Conservation (phyloP, 2,113 vertebrate genomes). For the Plecturocebus donacophilus region DNA sequence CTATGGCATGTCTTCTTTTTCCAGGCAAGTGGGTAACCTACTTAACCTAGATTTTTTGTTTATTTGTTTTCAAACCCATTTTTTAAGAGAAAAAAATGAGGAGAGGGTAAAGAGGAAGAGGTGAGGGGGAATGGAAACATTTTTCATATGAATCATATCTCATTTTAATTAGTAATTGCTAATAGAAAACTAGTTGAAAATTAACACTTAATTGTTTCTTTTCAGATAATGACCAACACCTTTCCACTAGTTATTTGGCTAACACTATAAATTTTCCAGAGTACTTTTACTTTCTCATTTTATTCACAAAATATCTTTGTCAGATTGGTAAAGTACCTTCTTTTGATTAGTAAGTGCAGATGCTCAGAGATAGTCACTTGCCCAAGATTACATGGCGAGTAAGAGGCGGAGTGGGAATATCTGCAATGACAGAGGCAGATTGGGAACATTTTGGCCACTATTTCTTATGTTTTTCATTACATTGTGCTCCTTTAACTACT, state of each 20-base stretch:
- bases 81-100: conserved; percentile 8
- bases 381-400: not conserved
- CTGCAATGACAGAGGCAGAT: not conserved
- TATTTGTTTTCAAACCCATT: not conserved
- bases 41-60: not conserved
- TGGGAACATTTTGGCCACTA: not conserved
- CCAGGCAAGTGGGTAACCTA: not conserved
- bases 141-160: not conserved
- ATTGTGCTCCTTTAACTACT: not conserved
- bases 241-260: not conserved
- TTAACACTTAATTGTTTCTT: not conserved
- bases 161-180: not conserved
- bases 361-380: not conserved
- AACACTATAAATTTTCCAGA: not conserved
- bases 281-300: not conserved
- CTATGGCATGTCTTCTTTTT: not conserved
- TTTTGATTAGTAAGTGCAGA: not conserved
- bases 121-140: not conserved
- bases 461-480: not conserved
- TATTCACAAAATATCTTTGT: conserved; percentile 2
- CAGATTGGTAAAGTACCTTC: not conserved
- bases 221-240: not conserved
- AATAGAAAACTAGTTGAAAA: not conserved
- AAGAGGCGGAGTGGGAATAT: not conserved
- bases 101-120: not conserved